Percentiles rank a stretch among this genome's conserved stretches.
phyloP scores from a whole-genome alignment of 2,888 invertebrate genomes.

The Ormyrus pomaceus region DNA sequence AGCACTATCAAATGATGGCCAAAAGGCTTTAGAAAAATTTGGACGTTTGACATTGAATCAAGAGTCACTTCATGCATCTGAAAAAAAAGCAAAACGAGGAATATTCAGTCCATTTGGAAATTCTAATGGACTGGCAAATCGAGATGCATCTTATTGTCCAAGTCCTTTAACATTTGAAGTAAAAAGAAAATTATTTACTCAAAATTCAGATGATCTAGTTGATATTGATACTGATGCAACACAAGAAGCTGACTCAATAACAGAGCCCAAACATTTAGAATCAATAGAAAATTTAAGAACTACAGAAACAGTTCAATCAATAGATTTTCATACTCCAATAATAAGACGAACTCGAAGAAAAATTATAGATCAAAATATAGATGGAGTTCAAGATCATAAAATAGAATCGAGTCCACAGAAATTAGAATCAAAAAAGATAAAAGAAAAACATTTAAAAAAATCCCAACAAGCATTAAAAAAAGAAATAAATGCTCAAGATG shows the following conservation, averaged over 20 bases:
- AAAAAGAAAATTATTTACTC: conserved; percentile 41
- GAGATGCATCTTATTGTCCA: conserved; percentile 11
- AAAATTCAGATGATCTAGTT: conserved; percentile 43
- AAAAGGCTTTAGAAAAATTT: conserved; percentile 28
- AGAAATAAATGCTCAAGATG: neutral
- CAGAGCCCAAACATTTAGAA: no score
- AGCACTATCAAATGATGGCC: conserved; percentile 34
- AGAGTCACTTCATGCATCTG: conserved; percentile 46
- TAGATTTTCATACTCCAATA: conserved; percentile 4
- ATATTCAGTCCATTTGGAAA: conserved; percentile 31
- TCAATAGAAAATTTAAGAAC: neutral
- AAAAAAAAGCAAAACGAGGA: conserved; percentile 35
- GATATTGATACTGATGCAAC: conserved; percentile 31
- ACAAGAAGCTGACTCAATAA: no score
- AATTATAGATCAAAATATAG: neutral
- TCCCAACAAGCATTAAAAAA: neutral
- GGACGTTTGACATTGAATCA: conserved; percentile 26
- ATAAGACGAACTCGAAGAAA: conserved; percentile 10
- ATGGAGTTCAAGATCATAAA: neutral
- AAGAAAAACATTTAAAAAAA: neutral
- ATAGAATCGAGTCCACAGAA: neutral
- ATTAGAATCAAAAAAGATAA: neutral
- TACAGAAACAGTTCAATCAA: neutral
- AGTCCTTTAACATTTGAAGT: conserved; percentile 32
- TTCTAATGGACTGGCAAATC: conserved; percentile 1